Conservation (phyloP, 1,140 invertebrate genomes). For the Leucophenga varia region DNA sequence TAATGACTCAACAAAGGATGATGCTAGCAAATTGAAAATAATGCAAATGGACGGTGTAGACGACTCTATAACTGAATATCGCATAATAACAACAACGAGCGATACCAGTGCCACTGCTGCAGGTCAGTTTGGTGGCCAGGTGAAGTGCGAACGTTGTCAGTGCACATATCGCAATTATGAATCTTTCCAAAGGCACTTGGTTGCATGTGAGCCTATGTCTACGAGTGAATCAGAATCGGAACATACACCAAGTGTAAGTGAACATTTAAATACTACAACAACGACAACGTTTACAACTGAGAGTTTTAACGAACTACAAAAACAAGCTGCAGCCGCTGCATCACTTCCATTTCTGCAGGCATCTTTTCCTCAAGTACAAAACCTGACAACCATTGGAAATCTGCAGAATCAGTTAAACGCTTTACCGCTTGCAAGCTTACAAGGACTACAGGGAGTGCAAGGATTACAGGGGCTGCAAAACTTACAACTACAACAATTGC, state of each 20-base stretch:
- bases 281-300: constrained; percentile 28
- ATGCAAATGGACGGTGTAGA: constrained; percentile 75
- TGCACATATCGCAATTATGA: constrained; percentile 85
- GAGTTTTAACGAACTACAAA: constrained; percentile 34
- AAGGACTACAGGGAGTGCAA: constrained; percentile 39
- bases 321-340: constrained; percentile 29
- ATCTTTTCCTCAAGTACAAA: constrained; percentile 36
- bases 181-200: constrained; percentile 81
- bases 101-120: constrained; percentile 51
- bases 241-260: constrained; percentile 22
- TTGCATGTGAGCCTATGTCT: constrained; percentile 70
- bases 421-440: constrained; percentile 14
- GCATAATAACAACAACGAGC: constrained; percentile 44
- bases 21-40: constrained; percentile 62
- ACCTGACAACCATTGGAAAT: constrained; percentile 35
- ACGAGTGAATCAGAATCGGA: constrained; percentile 77
- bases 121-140: constrained; percentile 65
- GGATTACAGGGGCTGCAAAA: constrained; percentile 34
- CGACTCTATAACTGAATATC: constrained; percentile 61
- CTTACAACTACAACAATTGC: constrained; percentile 29
- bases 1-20: constrained; percentile 50
- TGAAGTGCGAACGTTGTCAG: constrained; percentile 84
- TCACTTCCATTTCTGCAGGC: constrained; percentile 42
- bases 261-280: neutral
- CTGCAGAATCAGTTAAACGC: neutral